phyloP scores from a whole-genome alignment of 2,888 invertebrate species.

The Gonocerus acuteangulatus region DNA sequence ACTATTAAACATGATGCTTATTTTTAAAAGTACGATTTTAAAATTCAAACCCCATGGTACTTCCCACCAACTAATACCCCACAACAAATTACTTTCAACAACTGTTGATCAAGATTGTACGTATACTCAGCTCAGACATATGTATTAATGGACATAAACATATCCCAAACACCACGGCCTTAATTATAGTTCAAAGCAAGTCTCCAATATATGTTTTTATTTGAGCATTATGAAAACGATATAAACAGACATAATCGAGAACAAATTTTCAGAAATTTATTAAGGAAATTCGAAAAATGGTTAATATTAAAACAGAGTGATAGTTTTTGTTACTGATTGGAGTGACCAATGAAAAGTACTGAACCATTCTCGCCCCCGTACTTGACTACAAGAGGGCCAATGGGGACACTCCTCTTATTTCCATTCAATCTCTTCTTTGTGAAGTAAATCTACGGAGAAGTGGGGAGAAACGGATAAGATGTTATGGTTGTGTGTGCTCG shows the following conservation, averaged over 20 bases:
- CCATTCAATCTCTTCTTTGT: constrained; percentile 38
- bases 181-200: too few relatives aligned
- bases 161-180: too few relatives aligned
- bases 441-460: constrained; percentile 33
- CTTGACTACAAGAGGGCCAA: constrained; percentile 30
- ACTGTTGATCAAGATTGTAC: too few relatives aligned
- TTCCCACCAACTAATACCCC: too few relatives aligned
- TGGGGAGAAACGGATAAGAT: constrained; percentile 36
- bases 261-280: background rate
- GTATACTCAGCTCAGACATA: too few relatives aligned
- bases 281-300: background rate
- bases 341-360: constrained; percentile 24
- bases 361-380: constrained; percentile 18
- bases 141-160: too few relatives aligned
- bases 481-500: constrained; percentile 38
- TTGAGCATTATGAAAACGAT: too few relatives aligned
- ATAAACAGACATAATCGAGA: background rate
- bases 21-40: too few relatives aligned
- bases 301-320: background rate
- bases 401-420: constrained; percentile 29
- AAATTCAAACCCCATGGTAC: too few relatives aligned
- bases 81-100: too few relatives aligned
- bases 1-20: too few relatives aligned
- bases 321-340: constrained; percentile 11
- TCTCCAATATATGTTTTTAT: too few relatives aligned